Conservation (phyloP, 2,113 vertebrate species). For the Cepphus grylle region DNA sequence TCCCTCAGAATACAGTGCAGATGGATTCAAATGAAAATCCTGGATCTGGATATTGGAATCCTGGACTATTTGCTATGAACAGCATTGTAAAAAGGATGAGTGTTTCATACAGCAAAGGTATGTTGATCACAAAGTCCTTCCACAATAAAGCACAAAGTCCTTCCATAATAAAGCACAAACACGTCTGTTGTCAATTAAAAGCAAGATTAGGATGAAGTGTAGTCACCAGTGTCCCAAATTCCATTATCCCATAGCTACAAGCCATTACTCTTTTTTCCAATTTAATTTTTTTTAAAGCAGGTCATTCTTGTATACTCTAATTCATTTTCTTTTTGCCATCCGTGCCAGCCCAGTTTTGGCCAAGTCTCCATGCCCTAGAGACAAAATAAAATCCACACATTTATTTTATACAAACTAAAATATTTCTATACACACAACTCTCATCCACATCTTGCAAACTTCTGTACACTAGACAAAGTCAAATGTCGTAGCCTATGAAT, state of each 20-base stretch:
- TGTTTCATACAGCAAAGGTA: not conserved
- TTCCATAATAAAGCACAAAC: slow-evolving; percentile 32
- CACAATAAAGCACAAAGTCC: slow-evolving; percentile 8
- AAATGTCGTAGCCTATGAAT: not conserved
- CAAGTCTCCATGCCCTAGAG: not conserved
- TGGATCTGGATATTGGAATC: not conserved
- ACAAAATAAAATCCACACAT: not conserved
- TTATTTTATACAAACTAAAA: slow-evolving; percentile 3
- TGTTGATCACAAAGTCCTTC: slow-evolving; percentile 7
- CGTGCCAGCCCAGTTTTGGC: slow-evolving; percentile 44
- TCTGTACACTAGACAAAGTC: not conserved
- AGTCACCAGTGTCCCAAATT: slow-evolving; percentile 69
- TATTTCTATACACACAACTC: not conserved
- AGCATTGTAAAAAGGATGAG: not conserved
- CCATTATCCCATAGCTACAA: slow-evolving; percentile 72
- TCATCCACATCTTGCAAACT: not conserved
- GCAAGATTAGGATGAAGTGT: slow-evolving; percentile 64
- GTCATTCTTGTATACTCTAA: slow-evolving; percentile 53
- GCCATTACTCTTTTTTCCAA: slow-evolving; percentile 72
- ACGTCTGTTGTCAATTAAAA: slow-evolving; percentile 65
- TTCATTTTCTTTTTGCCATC: slow-evolving; percentile 9
- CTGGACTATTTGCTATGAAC: not conserved
- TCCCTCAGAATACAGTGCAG: not conserved
- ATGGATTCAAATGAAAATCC: not conserved
- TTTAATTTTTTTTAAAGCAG: slow-evolving; percentile 75